phyloP scores from a whole-genome alignment of 2,888 invertebrate species.

The Endomychus coccineus region DNA sequence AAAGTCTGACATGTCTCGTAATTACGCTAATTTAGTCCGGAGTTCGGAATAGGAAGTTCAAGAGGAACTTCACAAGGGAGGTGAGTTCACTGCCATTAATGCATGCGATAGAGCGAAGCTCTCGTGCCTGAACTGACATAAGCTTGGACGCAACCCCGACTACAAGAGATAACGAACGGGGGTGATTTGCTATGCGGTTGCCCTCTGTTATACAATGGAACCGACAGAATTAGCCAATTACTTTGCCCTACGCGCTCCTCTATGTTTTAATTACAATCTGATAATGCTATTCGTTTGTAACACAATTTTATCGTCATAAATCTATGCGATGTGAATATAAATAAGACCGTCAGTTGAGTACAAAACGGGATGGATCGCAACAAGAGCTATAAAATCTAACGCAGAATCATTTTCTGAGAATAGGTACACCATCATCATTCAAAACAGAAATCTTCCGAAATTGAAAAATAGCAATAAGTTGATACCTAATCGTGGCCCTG shows the following conservation, averaged over 20 bases:
- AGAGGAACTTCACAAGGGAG: background rate
- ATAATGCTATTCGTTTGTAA: slow-evolving; percentile 34
- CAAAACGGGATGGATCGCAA: too few species aligned
- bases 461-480: too few species aligned
- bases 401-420: too few species aligned
- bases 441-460: too few species aligned
- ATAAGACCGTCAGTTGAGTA: too few species aligned
- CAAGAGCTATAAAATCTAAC: too few species aligned
- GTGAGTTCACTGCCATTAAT: slow-evolving; percentile 1
- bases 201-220: slow-evolving; percentile 43
- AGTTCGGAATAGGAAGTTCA: background rate
- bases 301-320: slow-evolving; percentile 8
- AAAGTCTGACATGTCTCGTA: slow-evolving; percentile 23
- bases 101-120: slow-evolving; percentile 6
- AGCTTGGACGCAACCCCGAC: slow-evolving; percentile 2
- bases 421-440: too few species aligned
- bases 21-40: slow-evolving; percentile 24
- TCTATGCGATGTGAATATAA: background rate
- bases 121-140: slow-evolving; percentile 6
- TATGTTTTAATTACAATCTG: slow-evolving; percentile 45
- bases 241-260: slow-evolving; percentile 37
- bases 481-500: too few species aligned
- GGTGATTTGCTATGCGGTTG: slow-evolving; percentile 45
- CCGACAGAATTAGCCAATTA: slow-evolving; percentile 45
- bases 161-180: slow-evolving; percentile 36